A percentile compares a stretch with the other conserved stretches of the same genome.
Conservation (phyloP, 1,140 invertebrate genomes). For the Drosophila elegans region DNA sequence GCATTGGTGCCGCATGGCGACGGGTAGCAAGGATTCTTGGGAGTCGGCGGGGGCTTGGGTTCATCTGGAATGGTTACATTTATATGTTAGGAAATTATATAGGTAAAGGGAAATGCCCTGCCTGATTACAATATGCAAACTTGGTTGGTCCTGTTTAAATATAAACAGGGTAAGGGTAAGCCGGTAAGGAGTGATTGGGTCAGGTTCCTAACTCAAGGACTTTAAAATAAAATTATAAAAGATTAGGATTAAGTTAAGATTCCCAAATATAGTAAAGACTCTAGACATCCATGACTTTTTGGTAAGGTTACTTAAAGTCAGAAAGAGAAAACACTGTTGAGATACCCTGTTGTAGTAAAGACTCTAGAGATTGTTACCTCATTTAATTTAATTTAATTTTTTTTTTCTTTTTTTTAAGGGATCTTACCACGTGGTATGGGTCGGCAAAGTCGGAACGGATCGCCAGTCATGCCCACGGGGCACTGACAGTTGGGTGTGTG, state of each 20-base stretch:
- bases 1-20: slow-evolving; percentile 87
- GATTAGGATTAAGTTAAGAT: too few species aligned
- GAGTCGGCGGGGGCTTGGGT: slow-evolving; percentile 84
- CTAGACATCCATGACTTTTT: too few species aligned
- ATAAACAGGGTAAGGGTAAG: too few species aligned
- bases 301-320: too few species aligned
- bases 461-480: slow-evolving; percentile 88
- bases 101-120: slow-evolving; percentile 19
- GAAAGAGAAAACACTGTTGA: too few species aligned
- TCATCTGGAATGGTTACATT: slow-evolving; percentile 79
- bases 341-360: too few species aligned
- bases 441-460: slow-evolving; percentile 88
- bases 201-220: neutral
- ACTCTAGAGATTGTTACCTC: too few species aligned
- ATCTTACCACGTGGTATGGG: slow-evolving; percentile 85
- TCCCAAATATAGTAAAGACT: too few species aligned
- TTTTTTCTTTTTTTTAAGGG: neutral
- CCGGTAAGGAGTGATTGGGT: neutral
- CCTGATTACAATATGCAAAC: slow-evolving; percentile 85
- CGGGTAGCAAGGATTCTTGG: slow-evolving; percentile 86
- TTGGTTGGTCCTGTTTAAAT: slow-evolving; percentile 7
- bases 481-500: slow-evolving; percentile 91
- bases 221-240: too few species aligned
- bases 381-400: too few species aligned
- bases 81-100: slow-evolving; percentile 2